phyloP scores from a whole-genome alignment of 2,888 invertebrate species.

The Furcula furcula region DNA sequence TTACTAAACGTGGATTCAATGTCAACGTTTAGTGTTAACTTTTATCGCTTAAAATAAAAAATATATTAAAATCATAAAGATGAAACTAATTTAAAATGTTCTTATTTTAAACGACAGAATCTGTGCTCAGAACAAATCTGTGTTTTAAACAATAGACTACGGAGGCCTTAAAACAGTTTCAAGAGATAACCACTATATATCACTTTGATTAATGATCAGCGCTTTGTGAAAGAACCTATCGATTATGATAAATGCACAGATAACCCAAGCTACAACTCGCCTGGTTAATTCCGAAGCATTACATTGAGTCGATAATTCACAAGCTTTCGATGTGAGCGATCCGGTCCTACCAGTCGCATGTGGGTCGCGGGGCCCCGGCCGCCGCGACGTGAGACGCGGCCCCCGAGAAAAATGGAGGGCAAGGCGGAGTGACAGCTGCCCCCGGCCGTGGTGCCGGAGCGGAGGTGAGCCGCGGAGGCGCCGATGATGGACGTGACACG shows the following conservation, averaged over 20 bases:
- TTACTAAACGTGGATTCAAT: too few relatives aligned
- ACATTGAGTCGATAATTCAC: conserved; percentile 6
- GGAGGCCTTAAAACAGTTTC: neutral
- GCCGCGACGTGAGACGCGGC: neutral
- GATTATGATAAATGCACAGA: conserved; percentile 5
- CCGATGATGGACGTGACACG: neutral
- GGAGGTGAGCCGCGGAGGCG: neutral
- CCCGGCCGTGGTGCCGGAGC: neutral
- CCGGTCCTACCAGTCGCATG: conserved; percentile 17
- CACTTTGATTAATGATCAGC: neutral
- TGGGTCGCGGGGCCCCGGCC: conserved; percentile 4
- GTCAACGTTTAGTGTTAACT: too few relatives aligned
- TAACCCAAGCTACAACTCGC: neutral
- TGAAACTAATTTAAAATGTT: too few relatives aligned
- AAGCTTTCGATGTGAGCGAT: conserved; percentile 12
- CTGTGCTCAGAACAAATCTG: too few relatives aligned
- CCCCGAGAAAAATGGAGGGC: conserved; percentile 18
- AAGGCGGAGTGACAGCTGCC: neutral
- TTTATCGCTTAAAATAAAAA: too few relatives aligned
- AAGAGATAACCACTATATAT: too few relatives aligned
- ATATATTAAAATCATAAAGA: too few relatives aligned
- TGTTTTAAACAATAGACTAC: neutral
- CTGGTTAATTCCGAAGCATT: neutral
- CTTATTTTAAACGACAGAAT: too few relatives aligned
- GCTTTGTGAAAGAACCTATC: conserved; percentile 1